Conservation (phyloP, 2,888 invertebrate genomes). For the Andrena dorsata region DNA sequence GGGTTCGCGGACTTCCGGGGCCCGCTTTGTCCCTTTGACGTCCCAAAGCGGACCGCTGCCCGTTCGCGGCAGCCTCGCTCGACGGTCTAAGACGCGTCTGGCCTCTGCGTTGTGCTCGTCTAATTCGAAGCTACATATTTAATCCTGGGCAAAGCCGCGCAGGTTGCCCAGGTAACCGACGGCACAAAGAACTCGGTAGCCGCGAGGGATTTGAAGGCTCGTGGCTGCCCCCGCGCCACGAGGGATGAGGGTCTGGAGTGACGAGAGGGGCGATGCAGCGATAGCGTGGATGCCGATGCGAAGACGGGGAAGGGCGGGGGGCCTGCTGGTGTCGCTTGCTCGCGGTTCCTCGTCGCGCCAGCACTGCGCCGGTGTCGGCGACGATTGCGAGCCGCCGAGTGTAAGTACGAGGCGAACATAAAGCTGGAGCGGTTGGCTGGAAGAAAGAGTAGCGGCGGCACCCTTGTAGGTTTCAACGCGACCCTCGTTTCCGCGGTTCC, state of each 20-base stretch:
- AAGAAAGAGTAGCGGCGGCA: constrained; percentile 36
- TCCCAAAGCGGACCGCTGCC: constrained; percentile 25
- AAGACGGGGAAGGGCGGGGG: not conserved
- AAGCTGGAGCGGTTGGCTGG: constrained; percentile 9
- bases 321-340: not conserved
- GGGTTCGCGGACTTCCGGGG: constrained; percentile 29
- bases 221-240: constrained; percentile 45
- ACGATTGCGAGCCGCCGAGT: constrained; percentile 47
- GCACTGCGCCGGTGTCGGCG: constrained; percentile 9
- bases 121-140: constrained; percentile 84
- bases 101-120: constrained; percentile 72
- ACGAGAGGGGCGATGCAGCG: constrained; percentile 45
- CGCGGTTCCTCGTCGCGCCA: not conserved
- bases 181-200: constrained; percentile 75
- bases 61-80: not conserved
- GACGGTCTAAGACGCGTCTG: constrained; percentile 44
- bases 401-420: constrained; percentile 16
- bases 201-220: constrained; percentile 69
- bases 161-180: constrained; percentile 75
- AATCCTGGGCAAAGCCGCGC: constrained; percentile 80
- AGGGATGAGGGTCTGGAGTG: constrained; percentile 68
- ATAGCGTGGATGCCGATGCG: constrained; percentile 45
- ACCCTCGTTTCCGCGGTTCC: constrained; percentile 47
- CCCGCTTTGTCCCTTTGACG: constrained; percentile 55
- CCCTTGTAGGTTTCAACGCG: constrained; percentile 40